Conservation (phyloP, 2,888 invertebrate species). For the Lymantria monacha region DNA sequence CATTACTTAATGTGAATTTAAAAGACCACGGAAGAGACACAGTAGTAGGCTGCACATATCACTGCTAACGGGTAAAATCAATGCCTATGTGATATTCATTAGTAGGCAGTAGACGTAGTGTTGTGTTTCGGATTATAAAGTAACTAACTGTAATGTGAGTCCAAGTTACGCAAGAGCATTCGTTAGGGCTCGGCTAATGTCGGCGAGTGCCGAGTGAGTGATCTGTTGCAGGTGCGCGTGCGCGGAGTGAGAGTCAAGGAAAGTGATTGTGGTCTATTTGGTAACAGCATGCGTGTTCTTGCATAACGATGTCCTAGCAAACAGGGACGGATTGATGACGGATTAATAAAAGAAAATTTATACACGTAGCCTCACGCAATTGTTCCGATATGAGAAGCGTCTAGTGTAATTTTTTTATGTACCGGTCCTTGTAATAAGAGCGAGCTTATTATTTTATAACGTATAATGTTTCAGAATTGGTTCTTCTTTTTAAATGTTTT, state of each 20-base stretch:
- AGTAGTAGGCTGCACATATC: conserved; percentile 6
- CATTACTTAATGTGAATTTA: conserved; percentile 14
- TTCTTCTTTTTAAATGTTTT: too few relatives aligned
- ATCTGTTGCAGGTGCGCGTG: conserved; percentile 14
- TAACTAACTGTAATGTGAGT: neutral
- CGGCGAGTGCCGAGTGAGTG: conserved; percentile 14
- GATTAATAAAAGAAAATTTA: neutral
- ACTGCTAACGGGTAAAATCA: conserved; percentile 16
- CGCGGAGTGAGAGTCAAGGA: conserved; percentile 65
- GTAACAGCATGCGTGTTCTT: conserved; percentile 49
- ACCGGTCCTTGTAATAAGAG: too few relatives aligned
- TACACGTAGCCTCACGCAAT: too few relatives aligned
- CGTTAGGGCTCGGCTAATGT: conserved; percentile 14
- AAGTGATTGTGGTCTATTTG: conserved; percentile 69
- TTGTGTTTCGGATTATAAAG: conserved; percentile 1
- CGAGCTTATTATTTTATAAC: too few relatives aligned
- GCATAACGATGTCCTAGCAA: conserved; percentile 44
- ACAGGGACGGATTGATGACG: conserved; percentile 38
- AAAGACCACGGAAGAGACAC: conserved; percentile 7
- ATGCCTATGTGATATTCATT: conserved; percentile 15
- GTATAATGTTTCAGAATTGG: too few relatives aligned
- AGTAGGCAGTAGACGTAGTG: neutral
- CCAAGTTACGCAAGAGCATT: conserved; percentile 27
- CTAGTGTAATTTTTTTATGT: too few relatives aligned
- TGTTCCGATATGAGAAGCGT: too few relatives aligned